Evolutionary conservation across 2,113 vertebrate genomes (phyloP).

Genomic region (Bolborhynchus lineola): DNA sequence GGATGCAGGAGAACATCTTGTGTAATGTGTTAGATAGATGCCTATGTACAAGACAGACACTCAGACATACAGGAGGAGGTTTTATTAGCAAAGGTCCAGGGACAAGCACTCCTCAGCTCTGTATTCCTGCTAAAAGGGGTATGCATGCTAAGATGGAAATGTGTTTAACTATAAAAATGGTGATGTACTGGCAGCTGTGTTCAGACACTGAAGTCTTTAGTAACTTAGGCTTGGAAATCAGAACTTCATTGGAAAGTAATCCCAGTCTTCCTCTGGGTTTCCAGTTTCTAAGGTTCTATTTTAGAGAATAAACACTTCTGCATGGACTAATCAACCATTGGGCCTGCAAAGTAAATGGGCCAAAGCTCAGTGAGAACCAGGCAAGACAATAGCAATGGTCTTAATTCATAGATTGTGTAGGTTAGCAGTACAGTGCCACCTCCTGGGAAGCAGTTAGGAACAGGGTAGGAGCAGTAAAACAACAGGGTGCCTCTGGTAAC

Average conservation of each 20-base stretch:
- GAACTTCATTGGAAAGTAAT: neutral
- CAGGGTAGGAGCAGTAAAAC: neutral
- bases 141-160: neutral
- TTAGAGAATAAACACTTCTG: neutral
- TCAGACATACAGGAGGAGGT: neutral
- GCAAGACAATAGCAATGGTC: rapidly evolving
- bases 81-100: neutral
- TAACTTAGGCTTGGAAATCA: neutral
- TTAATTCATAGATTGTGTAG: neutral
- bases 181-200: neutral
- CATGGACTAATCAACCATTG: neutral
- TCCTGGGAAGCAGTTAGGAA: neutral
- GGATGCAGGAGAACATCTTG: neutral
- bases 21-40: neutral
- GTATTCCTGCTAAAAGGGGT: neutral
- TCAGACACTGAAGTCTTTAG: neutral
- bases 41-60: neutral
- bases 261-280: neutral
- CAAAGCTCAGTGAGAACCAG: neutral
- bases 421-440: neutral
- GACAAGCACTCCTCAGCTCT: neutral
- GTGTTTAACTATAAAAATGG: neutral
- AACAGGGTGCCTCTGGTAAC: neutral
- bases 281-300: neutral
- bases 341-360: neutral